These are phyloP conservation scores for Drosophila sp. DNA, from an alignment of 1,140 invertebrate species.

Conservation along the genomic window DNA sequence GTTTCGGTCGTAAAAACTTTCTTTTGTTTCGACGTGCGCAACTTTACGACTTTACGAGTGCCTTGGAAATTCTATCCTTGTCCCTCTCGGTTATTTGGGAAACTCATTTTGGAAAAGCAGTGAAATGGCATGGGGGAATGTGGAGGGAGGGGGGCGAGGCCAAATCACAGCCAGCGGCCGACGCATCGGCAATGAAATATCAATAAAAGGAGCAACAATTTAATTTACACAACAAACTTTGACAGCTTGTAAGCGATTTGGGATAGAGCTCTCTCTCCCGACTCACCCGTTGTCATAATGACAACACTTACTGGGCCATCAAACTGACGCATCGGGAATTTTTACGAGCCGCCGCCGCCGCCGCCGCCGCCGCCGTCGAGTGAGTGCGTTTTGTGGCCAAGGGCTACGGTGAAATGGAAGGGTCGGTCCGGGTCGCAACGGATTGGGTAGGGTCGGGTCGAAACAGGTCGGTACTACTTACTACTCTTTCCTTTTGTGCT, in stretches of 20 bases:
- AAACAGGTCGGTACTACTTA: background rate
- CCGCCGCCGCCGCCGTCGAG: background rate
- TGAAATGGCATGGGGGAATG: no score
- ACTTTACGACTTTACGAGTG: slow-evolving; percentile 78
- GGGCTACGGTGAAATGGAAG: slow-evolving; percentile 58
- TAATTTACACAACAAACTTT: slow-evolving; percentile 76
- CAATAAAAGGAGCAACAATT: slow-evolving; percentile 79
- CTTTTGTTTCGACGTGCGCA: slow-evolving; percentile 71
- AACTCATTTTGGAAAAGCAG: no score
- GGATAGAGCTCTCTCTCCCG: slow-evolving; percentile 14
- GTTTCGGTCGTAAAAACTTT: slow-evolving; percentile 76
- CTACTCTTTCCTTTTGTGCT: slow-evolving; percentile 29
- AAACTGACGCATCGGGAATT: slow-evolving; percentile 62
- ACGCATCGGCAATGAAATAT: slow-evolving; percentile 65
- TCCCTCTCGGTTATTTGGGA: no score
- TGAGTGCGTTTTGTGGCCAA: slow-evolving; percentile 8
- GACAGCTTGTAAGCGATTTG: slow-evolving; percentile 58
- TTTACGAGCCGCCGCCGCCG: slow-evolving; percentile 60
- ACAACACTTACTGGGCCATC: slow-evolving; percentile 65
- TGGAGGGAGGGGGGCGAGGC: slow-evolving; percentile 16
- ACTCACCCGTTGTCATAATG: slow-evolving; percentile 51
- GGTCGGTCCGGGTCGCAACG: slow-evolving; percentile 38
- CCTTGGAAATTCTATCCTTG: slow-evolving; percentile 31
- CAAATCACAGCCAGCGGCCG: slow-evolving; percentile 49
- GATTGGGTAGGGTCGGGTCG: slow-evolving; percentile 8